A percentile compares a stretch with the other conserved stretches of the same genome.
These are phyloP conservation scores for Neosilurus mollespiculum DNA, from an alignment of 2,797 vertebrate genomes.

Conservation along the genomic window DNA sequence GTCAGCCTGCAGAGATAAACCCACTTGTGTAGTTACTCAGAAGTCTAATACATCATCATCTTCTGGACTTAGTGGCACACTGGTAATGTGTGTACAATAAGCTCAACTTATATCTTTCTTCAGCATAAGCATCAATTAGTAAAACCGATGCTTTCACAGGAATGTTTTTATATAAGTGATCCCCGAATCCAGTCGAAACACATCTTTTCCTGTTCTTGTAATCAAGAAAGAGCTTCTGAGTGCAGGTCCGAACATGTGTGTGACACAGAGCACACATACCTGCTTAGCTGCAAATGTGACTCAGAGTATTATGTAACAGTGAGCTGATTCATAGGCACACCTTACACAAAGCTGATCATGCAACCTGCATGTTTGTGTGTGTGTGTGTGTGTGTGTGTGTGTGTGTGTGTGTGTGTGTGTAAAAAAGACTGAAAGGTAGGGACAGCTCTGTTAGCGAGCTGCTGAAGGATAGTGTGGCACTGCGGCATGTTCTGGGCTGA, in stretches of 20 bases:
- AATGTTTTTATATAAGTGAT: conserved; percentile 3
- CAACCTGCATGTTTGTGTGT: conserved; percentile 17
- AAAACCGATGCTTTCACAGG: neutral
- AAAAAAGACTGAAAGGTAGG: neutral
- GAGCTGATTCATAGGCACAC: conserved; percentile 30
- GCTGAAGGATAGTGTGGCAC: conserved; percentile 32
- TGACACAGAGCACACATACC: conserved; percentile 26
- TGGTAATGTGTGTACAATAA: neutral
- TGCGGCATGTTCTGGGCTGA: conserved; percentile 16
- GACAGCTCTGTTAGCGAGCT: conserved; percentile 16
- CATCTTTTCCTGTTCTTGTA: conserved; percentile 7
- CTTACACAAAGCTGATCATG: conserved; percentile 27
- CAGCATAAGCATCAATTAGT: neutral
- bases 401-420: neutral
- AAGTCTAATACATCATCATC: neutral
- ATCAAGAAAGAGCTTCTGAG: neutral
- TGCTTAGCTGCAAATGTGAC: conserved; percentile 33
- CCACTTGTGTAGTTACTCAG: neutral
- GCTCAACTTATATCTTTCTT: neutral
- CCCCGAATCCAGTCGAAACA: neutral
- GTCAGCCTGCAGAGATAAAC: neutral
- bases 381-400: neutral
- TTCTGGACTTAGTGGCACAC: neutral
- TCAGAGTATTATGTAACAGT: conserved; percentile 44
- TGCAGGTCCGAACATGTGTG: conserved; percentile 23